Base-by-base conservation (phyloP, 2,797 vertebrate species). In the Pipistrellus pipistrellus region DNA sequence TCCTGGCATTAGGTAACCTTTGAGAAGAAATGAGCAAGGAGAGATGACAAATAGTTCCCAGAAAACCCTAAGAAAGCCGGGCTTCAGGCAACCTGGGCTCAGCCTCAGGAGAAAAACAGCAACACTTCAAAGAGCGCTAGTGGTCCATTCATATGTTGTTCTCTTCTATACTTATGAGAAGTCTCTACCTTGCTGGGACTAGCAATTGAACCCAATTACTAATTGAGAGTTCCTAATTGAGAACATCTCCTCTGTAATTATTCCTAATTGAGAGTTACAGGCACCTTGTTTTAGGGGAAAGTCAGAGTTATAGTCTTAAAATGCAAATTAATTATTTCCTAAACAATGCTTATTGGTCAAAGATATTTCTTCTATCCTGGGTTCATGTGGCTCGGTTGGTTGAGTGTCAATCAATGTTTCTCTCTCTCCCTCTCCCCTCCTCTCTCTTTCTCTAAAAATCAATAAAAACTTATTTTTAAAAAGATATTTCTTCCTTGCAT, bases 311-410 rank as follows among this genome's bases (percentile, higher is more conserved):
- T 17, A 68, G 84, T 93, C 59, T 85, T 17, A 62, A 91, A 88
- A 93, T 84, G 51, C 11, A 84, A 73, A 90, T 73, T 68, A 87
- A 71, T 80, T 90, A 30, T 82, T 68, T 80, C 59, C 38, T 64
- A 88, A 83, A 90, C 13, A 71, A 46, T 66, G 48, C 68, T 83
- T 38, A 66, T 62, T 20, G 14, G 85, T 75, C 12, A 64, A 73
- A 18, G 41, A 32, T 41, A 90, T 41, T 93, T 90, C 57, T 90
- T 66, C 25, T 64, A n/a, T 30, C 62, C 30, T 64, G 62, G 15
- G 15, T 30, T 30, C 14, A 1, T 64, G 30, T 64, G 30, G 62
- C 15, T n/a, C 62, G 18, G 14, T 64, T n/a, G 62, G 62, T 18
- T 64, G 30, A 32, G 30, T 2, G 3, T 64, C 62, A n/a, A 64